These are phyloP conservation scores for Platysteira castanea DNA, from an alignment of 2,113 vertebrate species.

Conservation along the genomic window DNA sequence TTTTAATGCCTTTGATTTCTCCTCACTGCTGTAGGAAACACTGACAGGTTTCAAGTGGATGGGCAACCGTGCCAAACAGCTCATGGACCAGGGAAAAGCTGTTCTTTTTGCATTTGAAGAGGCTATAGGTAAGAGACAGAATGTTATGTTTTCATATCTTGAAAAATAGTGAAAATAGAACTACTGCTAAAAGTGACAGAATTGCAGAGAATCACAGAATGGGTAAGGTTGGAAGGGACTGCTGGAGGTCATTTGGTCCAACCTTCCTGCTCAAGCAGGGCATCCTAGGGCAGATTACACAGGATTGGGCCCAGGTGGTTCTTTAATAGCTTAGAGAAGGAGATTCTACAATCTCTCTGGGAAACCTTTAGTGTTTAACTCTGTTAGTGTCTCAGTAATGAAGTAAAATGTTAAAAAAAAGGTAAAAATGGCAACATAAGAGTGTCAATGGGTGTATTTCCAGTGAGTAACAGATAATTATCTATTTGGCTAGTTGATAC, in stretches of 20 bases:
- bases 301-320: background rate
- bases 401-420: background rate
- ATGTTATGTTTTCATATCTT: background rate
- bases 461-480: background rate
- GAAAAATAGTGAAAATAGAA: background rate
- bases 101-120: conserved; percentile 98
- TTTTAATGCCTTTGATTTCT: background rate
- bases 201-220: background rate
- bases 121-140: conserved; percentile 85
- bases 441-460: background rate
- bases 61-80: conserved; percentile 91
- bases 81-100: conserved; percentile 87
- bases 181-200: background rate
- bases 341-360: background rate
- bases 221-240: background rate
- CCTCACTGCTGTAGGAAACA: conserved; percentile 81
- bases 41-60: conserved; percentile 99
- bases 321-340: background rate
- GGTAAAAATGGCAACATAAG: background rate
- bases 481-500: background rate
- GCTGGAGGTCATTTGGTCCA: background rate
- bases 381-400: background rate
- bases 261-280: background rate
- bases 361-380: background rate
- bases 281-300: background rate